phyloP scores from a whole-genome alignment of 2,888 invertebrate genomes.

The Tenthredo livida region DNA sequence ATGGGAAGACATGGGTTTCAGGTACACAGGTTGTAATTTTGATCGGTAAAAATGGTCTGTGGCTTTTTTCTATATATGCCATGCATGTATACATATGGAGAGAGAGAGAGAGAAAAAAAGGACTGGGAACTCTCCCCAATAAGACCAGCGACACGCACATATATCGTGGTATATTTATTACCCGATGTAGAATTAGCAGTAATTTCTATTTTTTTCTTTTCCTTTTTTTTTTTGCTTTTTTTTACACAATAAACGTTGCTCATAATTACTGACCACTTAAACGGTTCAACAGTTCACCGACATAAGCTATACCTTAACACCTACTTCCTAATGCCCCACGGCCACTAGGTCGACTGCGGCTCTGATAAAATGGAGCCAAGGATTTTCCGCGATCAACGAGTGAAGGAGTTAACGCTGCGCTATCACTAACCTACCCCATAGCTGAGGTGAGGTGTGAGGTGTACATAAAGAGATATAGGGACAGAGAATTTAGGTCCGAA shows the following conservation, averaged over 20 bases:
- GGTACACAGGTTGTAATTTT: slow-evolving; percentile 67
- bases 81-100: too few relatives aligned
- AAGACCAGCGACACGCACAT: too few relatives aligned
- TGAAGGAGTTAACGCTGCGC: not conserved
- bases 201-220: not conserved
- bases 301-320: not conserved
- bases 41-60: slow-evolving; percentile 35
- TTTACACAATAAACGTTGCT: not conserved
- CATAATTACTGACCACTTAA: not conserved
- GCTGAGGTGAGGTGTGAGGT: not conserved
- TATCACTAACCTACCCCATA: slow-evolving; percentile 15
- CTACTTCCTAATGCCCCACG: not conserved
- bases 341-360: not conserved
- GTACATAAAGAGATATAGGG: not conserved
- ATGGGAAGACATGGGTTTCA: slow-evolving; percentile 57
- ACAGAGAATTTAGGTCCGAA: not conserved
- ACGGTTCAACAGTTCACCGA: not conserved
- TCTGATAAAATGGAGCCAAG: not conserved
- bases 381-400: not conserved
- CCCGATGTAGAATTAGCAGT: too few relatives aligned
- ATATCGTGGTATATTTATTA: too few relatives aligned
- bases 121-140: not conserved
- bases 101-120: not conserved
- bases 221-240: not conserved
- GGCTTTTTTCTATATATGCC: not conserved